Conservation (phyloP, 2,113 vertebrate genomes). For the Epinephelus lanceolatus region DNA sequence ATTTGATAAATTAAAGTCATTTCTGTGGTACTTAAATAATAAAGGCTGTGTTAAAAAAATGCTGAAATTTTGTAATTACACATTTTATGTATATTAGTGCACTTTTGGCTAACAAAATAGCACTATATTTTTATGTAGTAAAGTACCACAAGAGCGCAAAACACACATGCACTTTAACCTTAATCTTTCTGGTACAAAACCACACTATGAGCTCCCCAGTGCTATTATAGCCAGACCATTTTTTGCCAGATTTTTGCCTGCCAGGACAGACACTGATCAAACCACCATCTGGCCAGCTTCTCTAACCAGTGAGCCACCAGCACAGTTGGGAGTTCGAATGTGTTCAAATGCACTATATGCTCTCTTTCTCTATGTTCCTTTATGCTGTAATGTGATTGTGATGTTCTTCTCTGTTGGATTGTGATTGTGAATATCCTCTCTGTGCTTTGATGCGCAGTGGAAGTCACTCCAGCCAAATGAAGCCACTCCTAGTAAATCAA, state of each 20-base stretch:
- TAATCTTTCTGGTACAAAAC: not conserved
- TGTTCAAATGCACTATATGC: slow-evolving; percentile 5
- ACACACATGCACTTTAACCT: not conserved
- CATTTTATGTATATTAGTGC: not conserved
- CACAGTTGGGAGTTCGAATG: slow-evolving; percentile 7
- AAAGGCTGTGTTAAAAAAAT: too few relatives aligned
- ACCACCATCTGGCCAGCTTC: slow-evolving; percentile 40
- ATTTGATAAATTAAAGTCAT: not conserved
- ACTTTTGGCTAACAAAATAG: not conserved
- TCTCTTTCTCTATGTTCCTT: not conserved
- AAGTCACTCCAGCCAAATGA: not conserved
- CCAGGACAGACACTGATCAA: slow-evolving; percentile 20
- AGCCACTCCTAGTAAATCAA: not conserved
- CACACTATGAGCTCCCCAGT: not conserved
- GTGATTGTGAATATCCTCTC: not conserved
- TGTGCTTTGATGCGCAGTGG: not conserved
- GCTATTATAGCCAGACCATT: not conserved
- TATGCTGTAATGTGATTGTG: not conserved
- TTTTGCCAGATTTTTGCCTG: not conserved
- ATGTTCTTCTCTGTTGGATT: not conserved
- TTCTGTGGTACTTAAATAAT: not conserved
- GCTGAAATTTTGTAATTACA: too few relatives aligned
- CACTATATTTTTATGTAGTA: not conserved
- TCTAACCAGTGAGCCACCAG: not conserved
- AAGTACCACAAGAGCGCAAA: not conserved